These are phyloP conservation scores for Bradypus variegatus DNA, from an alignment of 2,797 vertebrate species.

Conservation along the genomic window DNA sequence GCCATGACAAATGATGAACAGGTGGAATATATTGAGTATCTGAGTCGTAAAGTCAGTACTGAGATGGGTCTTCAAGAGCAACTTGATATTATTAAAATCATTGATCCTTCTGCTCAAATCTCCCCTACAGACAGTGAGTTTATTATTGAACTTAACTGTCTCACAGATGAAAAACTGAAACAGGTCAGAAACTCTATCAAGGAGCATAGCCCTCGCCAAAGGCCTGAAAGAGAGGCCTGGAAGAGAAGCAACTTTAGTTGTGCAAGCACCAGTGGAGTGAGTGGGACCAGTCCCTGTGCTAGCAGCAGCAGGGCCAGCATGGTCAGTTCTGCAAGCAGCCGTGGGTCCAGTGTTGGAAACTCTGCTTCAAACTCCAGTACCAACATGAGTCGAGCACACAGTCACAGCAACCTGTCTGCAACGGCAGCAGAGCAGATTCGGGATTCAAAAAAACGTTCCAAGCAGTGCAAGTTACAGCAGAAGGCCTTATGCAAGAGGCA, in stretches of 20 bases:
- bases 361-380: constrained; percentile 85
- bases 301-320: constrained; percentile 94
- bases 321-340: constrained; percentile 96
- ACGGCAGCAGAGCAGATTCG: constrained; percentile 95
- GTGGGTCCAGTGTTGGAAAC: constrained; percentile 83
- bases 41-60: constrained; percentile 97
- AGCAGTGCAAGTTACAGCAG: constrained; percentile 96
- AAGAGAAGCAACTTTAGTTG: constrained; percentile 92
- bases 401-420: constrained; percentile 93
- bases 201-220: constrained; percentile 90
- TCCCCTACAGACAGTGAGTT: constrained; percentile 99
- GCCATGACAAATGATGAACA: constrained; percentile 99
- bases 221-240: constrained; percentile 88
- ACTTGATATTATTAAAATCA: constrained; percentile 99
- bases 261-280: constrained; percentile 88
- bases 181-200: constrained; percentile 98
- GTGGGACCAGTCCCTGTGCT: constrained; percentile 78
- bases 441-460: constrained; percentile 98
- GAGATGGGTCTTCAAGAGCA: constrained; percentile 99
- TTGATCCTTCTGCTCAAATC: constrained; percentile 96
- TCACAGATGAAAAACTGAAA: constrained; percentile 97
- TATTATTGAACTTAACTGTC: constrained; percentile 98
- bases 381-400: constrained; percentile 96
- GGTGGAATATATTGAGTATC: constrained; percentile 99
- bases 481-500: constrained; percentile 95